These are phyloP conservation scores for Gymnorhina tibicen DNA, from an alignment of 2,113 vertebrate genomes.

Conservation along the genomic window DNA sequence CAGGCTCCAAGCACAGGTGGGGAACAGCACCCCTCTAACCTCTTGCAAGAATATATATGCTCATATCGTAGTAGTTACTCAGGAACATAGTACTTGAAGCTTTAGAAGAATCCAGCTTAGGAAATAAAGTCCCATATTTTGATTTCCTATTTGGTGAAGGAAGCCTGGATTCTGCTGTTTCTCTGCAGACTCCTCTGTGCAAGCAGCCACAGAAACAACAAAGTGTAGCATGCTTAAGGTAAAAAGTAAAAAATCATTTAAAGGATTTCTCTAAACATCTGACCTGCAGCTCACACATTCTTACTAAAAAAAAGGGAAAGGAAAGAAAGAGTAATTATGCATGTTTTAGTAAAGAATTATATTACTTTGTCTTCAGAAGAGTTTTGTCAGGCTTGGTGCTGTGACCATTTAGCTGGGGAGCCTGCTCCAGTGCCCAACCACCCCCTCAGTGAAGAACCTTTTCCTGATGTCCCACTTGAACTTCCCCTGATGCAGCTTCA, in stretches of 20 bases:
- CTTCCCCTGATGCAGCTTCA: background rate
- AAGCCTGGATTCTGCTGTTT: slow-evolving; percentile 1
- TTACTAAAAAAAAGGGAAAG: background rate
- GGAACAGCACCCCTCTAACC: background rate
- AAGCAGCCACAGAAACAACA: slow-evolving; percentile 33
- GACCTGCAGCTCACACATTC: background rate
- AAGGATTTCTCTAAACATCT: slow-evolving; percentile 30
- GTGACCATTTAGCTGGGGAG: background rate
- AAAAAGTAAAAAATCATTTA: slow-evolving; percentile 29
- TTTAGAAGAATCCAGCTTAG: background rate
- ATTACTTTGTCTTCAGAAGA: background rate
- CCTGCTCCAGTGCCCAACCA: background rate
- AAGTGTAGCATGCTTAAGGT: background rate
- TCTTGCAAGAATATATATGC: background rate
- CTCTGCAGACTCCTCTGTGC: background rate
- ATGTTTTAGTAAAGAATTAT: background rate
- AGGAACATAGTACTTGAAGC: background rate
- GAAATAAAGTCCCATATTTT: background rate
- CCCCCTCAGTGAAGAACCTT: background rate
- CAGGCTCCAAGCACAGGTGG: background rate
- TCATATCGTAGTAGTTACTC: background rate
- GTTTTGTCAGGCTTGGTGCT: background rate
- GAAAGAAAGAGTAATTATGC: background rate
- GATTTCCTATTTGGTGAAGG: background rate
- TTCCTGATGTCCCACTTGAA: background rate